phyloP scores from a whole-genome alignment of 1,140 invertebrate genomes.

The Eulimnadia texana region DNA sequence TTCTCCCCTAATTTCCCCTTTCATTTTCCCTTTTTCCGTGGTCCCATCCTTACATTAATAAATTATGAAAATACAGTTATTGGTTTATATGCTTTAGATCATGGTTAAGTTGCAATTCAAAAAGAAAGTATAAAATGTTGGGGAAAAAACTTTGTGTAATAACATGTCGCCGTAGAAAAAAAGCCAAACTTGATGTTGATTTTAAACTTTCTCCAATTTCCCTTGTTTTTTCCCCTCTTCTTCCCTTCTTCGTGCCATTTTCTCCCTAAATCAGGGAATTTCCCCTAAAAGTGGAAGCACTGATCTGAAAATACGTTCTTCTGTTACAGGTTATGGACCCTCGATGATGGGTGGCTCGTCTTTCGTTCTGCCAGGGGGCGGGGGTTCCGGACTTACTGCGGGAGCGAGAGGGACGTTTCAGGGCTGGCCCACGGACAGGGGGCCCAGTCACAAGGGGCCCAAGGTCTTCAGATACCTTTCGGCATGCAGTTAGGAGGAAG shows the following conservation, averaged over 20 bases:
- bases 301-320: slow-evolving; percentile 7
- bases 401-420: slow-evolving; percentile 9
- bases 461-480: slow-evolving; percentile 14
- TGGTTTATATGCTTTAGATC: not conserved
- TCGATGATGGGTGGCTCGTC: slow-evolving; percentile 12
- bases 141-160: too few species aligned
- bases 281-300: slow-evolving; percentile 1
- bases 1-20: too few species aligned
- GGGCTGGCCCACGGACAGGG: slow-evolving; percentile 9
- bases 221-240: not conserved
- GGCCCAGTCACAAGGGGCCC: slow-evolving; percentile 9
- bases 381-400: slow-evolving; percentile 8
- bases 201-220: too few species aligned
- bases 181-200: too few species aligned
- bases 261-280: too few species aligned
- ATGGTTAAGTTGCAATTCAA: not conserved
- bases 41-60: too few species aligned
- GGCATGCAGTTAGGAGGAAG: slow-evolving; percentile 11
- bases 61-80: too few species aligned
- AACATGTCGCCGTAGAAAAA: too few species aligned
- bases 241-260: too few species aligned
- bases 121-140: too few species aligned
- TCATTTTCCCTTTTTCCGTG: too few species aligned
- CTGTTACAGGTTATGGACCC: slow-evolving; percentile 9
- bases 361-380: not conserved